A percentile compares a stretch with the other conserved stretches of the same genome.
These are phyloP conservation scores for Perca fluviatilis DNA, from an alignment of 2,113 vertebrate genomes.

Conservation along the genomic window DNA sequence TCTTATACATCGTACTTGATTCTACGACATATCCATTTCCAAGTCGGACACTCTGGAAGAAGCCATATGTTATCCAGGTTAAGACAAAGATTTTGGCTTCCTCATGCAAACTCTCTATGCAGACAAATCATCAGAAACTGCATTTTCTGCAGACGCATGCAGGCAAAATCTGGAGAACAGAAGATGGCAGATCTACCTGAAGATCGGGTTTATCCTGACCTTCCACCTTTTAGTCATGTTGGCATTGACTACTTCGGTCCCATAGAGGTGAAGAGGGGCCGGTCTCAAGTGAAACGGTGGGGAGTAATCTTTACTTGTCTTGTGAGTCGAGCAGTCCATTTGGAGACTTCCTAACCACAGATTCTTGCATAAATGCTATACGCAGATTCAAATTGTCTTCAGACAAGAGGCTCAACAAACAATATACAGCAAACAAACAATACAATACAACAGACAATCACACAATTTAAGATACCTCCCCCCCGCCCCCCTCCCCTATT, in stretches of 20 bases:
- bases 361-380: background rate
- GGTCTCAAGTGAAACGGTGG: background rate
- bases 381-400: too few relatives aligned
- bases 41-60: too few relatives aligned
- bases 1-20: background rate
- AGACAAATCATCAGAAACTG: background rate
- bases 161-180: background rate
- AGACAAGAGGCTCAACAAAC: too few relatives aligned
- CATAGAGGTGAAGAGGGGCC: background rate
- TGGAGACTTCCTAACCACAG: background rate
- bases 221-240: background rate
- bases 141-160: background rate
- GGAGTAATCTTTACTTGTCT: background rate
- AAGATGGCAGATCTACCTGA: background rate
- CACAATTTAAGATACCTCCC: too few relatives aligned
- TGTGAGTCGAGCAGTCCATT: background rate
- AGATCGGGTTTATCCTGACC: background rate
- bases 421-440: too few relatives aligned
- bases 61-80: too few relatives aligned
- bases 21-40: background rate
- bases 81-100: background rate
- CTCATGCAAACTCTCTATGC: background rate
- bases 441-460: too few relatives aligned
- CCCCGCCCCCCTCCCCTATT: too few relatives aligned
- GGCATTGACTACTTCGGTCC: background rate